Evolutionary conservation across 2,797 vertebrate species (phyloP).

Genomic region (Remorina albescens): DNA sequence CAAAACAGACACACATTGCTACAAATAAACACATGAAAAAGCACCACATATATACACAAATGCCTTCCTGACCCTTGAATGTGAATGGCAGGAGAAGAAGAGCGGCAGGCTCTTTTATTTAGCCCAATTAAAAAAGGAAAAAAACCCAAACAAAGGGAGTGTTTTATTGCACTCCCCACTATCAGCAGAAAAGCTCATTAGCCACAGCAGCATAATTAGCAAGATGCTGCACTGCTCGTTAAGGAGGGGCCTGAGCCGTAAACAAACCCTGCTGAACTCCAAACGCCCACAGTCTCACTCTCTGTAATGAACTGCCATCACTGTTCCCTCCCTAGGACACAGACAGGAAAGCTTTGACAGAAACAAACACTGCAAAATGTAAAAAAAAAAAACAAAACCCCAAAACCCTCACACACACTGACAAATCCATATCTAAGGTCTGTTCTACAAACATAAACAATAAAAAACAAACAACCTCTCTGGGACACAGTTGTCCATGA

Average conservation of each 20-base stretch:
- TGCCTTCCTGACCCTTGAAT: conserved; percentile 55
- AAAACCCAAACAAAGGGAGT: conserved; percentile 83
- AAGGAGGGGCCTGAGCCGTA: conserved; percentile 84
- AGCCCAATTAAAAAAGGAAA: conserved; percentile 83
- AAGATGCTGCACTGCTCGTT: conserved; percentile 87
- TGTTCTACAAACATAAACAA: conserved; percentile 42
- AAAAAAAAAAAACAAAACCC: neutral
- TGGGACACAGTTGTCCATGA: conserved; percentile 51
- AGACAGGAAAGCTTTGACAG: conserved; percentile 66
- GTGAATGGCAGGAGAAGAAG: conserved; percentile 58
- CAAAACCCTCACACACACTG: conserved; percentile 12
- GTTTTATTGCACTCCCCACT: conserved; percentile 81
- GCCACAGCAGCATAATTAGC: conserved; percentile 88
- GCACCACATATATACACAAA: conserved; percentile 30
- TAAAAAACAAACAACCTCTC: conserved; percentile 53
- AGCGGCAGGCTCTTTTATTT: conserved; percentile 75
- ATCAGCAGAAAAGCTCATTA: conserved; percentile 86
- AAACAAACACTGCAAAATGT: conserved; percentile 56
- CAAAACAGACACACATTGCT: conserved; percentile 30
- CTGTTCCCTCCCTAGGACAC: conserved; percentile 71
- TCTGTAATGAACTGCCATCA: conserved; percentile 83
- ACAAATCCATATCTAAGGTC: conserved; percentile 27
- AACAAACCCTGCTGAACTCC: conserved; percentile 85
- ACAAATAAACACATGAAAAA: conserved; percentile 47
- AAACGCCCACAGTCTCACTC: conserved; percentile 73